phyloP scores from a whole-genome alignment of 2,113 vertebrate species.

The Phalacrocorax aristotelis region DNA sequence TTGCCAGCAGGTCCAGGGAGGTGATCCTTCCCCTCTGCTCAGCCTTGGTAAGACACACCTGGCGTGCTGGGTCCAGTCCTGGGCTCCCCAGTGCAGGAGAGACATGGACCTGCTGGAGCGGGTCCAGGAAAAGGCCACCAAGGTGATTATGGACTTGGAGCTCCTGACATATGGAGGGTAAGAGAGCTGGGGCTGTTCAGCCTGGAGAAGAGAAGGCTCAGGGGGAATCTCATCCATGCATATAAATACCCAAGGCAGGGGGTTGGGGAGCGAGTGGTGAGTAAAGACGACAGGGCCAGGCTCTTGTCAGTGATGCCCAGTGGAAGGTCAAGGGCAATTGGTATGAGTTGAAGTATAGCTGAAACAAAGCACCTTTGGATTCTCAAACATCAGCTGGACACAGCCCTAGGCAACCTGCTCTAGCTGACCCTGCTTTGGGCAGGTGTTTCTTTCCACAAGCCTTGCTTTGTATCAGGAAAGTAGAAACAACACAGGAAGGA shows the following conservation, averaged over 20 bases:
- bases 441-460: neutral
- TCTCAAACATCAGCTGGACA: neutral
- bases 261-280: no score
- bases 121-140: neutral
- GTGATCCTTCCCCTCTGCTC: neutral
- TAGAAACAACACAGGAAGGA: neutral
- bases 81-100: neutral
- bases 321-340: neutral
- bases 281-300: neutral
- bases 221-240: neutral
- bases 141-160: neutral
- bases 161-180: fast-evolving
- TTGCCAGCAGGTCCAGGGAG: neutral
- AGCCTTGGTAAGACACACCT: neutral
- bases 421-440: neutral
- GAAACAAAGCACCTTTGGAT: neutral
- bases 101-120: neutral
- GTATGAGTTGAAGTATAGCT: neutral
- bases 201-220: neutral
- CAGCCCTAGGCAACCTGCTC: neutral
- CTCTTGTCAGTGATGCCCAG: neutral
- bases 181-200: neutral
- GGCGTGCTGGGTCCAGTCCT: neutral
- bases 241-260: fast-evolving
- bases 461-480: neutral